Base-by-base conservation (phyloP, 2,113 vertebrate species). In the Mus spicilegus region DNA sequence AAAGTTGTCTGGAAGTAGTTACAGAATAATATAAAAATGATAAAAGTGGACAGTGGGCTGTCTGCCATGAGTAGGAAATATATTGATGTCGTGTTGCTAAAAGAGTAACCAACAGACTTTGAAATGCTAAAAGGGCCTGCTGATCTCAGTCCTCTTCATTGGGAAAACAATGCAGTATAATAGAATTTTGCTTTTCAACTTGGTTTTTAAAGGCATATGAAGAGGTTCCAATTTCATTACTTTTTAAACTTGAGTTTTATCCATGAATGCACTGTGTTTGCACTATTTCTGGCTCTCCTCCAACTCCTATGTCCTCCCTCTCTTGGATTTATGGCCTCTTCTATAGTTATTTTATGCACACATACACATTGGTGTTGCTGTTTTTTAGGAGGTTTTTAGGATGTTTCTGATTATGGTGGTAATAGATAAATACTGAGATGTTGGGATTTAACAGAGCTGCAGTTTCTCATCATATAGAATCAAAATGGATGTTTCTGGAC, bases 121-220 rank as follows among this genome's bases (percentile, higher is more conserved):
- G 63, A 96, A 95, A 58, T 7, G 75, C 88, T 86, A 12, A 69
- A 80, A 76, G 16, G 51, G 78, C 36, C 92, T 96, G 51, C 78
- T n/a, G 26, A 2, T 81, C 87, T 95, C 94, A 19, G 3, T 61
- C 17, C 36, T 42, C 2, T 94, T 96, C 87, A 63, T 4, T 16
- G 96, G 8, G 14, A 85, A 96, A 58, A 26, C 7, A 97, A 87
- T 94, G 20, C 12, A 97, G 69, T 95, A 3, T 91, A 78, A 76
- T n/a, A 63, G 46, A 42, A 54, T 46, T 81, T 3, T 93, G 17
- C 93, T 96, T 97, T 77, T 67, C 36, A 88, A 69, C 26, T 49
- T 86, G 65, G 65, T 73, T 82, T 95, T 93, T 97, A 36, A 93
- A 80, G 13, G 28, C 54, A 78, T 51, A 51, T 78, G 33, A 94